Conservation (phyloP, 2,113 vertebrate species). For the Otis tarda region DNA sequence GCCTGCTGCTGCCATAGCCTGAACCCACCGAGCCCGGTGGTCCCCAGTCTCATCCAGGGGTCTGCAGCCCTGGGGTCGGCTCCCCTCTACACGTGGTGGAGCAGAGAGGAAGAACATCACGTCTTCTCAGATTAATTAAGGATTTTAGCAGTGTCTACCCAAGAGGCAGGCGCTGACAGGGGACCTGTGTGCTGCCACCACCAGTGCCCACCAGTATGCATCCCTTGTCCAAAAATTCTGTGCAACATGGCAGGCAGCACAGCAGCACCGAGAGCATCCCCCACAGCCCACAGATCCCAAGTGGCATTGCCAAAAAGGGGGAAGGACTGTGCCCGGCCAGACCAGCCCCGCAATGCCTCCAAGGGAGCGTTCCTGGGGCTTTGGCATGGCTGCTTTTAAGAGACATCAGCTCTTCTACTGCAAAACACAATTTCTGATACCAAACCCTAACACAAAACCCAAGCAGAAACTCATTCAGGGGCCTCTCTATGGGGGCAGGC, state of each 20-base stretch:
- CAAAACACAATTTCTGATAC: not conserved
- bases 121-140: not conserved
- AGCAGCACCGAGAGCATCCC: not conserved
- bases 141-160: not conserved
- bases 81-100: not conserved
- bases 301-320: not conserved
- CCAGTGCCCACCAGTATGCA: not conserved
- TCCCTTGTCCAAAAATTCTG: not conserved
- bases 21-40: not conserved
- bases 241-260: not conserved
- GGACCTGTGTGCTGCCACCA: not conserved
- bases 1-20: not conserved
- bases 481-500: not conserved
- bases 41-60: not conserved
- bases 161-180: not conserved
- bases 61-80: not conserved
- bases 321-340: not conserved
- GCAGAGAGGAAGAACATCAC: not conserved
- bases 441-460: not conserved
- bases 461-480: not conserved
- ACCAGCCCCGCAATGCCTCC: not conserved
- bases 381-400: not conserved
- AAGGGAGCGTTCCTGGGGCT: not conserved
- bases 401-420: not conserved
- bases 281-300: not conserved